Evolutionary conservation across 2,797 vertebrate genomes (phyloP), one percentile per base, ranked within the genome.

Genomic region (Rhynchotus rufescens): DNA sequence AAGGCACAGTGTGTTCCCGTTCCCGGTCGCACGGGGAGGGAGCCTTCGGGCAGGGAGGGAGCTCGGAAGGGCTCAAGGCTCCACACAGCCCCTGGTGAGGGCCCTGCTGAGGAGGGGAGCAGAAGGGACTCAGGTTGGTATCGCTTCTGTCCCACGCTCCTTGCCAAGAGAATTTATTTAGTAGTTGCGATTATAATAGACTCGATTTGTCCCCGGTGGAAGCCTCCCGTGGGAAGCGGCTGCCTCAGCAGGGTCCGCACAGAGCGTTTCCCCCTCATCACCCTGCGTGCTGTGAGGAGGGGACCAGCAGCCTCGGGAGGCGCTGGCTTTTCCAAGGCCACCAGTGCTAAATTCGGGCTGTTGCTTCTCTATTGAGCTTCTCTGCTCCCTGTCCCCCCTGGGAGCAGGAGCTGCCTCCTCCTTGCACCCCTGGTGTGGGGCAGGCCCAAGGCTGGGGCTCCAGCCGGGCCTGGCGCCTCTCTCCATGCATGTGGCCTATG

Each of bases 1-100:
- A 60, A 19, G 15, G 15, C 49, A 25, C 4, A 1, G 28, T 14
- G 40, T 3, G 10, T n/a, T 15, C 47, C 45, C 3, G 1, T 30
- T 62, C 32, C n/a, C 56, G 3, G 4, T 26, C 3, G 2, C 64
- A 42, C 15, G 12, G 71, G 49, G 22, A 16, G 32, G 54, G 38
- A 47, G 60, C 76, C 38, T 25, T 11, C 28, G 23, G 26, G 34
- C n/a, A 51, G 57, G n/a, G 30, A 47, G 45, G 45, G 10, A 22
- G 45, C 45, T 47, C 45, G 45, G 45, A 22, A 47, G 45, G 45
- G 45, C 45, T 47, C 21, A 10, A 22, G 45, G 45, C 45, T 47
- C 21, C 17, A 19, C 21, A 21, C 45, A 47, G 45, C 21, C 45
- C 45, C 5, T 36, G 15, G 3, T 2, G 34, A 38, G 49, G 4